Base-by-base conservation (phyloP, 2,113 vertebrate species). In the Struthidea cinerea region DNA sequence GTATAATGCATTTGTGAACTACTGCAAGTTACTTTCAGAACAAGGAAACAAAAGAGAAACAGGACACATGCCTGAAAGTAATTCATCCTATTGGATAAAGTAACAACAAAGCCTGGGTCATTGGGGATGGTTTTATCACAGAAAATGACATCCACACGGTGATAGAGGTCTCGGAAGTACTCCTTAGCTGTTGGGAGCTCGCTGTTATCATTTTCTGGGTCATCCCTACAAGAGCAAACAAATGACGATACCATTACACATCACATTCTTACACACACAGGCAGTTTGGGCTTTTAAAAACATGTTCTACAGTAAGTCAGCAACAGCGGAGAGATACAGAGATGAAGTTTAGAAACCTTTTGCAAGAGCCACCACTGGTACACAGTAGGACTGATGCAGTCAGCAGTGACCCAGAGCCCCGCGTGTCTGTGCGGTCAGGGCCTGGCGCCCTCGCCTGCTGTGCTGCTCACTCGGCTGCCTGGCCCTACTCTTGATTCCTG, bases 81-180 rank as follows among this genome's bases (percentile, higher is more conserved):
- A 98, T 99, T 99, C 99, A 99, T 99, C 97, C 99, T 99, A 98
- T 99, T 99, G 41, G 99, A 99, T 73, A 99, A 98, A 7, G 99
- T 99, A 92, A 99, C 99, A 90, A 99, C 99, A 82, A 99, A 99
- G 93, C 99, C 99, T 5, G 99, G 99, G 95, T 99, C 99, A 4
- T 99, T 99, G 44, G 99, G 99, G 98, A 99, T 99, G 95, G 99
- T 99, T 97, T 99, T 99, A 97, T 99, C 99, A 97, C 99, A 99
- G 98, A 99, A 99, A 96, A 99, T 99, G 97, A 99, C 99, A 67
- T 99, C 99, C 35, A 99, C 99, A 4, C 99, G 98, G 95, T 99
- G 99, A 97, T 99, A 99, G 83, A 99, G 98, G 96, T 99, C 99
- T 97, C 99, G 96, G 98, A 99, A 99, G 97, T 99, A 99, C 44